Conservation (phyloP, 2,888 invertebrate species). For the Fragum whitleyi region DNA sequence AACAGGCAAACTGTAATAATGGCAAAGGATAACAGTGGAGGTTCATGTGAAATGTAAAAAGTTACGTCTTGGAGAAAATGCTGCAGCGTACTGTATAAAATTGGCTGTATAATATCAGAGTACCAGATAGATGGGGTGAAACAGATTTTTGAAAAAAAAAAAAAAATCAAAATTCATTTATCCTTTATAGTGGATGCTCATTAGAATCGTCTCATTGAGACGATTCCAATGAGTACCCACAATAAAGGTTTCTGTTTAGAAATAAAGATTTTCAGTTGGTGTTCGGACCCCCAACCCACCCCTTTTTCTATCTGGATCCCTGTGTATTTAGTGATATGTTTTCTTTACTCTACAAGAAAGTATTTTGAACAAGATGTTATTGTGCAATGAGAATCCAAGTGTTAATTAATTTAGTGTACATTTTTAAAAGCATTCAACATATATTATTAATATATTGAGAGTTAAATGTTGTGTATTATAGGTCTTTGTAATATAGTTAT, state of each 20-base stretch:
- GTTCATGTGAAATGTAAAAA: not conserved
- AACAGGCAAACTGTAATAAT: not conserved
- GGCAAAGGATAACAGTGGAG: not conserved
- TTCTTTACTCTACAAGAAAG: conserved; percentile 4
- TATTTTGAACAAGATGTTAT: conserved; percentile 46
- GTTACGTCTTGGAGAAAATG: not conserved
- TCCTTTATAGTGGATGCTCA: no score
- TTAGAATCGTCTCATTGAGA: no score
- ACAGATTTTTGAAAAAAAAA: no score
- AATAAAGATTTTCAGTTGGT: no score
- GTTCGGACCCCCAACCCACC: no score
- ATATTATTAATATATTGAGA: conserved; percentile 52
- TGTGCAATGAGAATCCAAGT: conserved; percentile 59
- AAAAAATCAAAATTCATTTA: no score
- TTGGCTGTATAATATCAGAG: no score
- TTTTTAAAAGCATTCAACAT: conserved; percentile 24
- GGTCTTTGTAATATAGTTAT: conserved; percentile 48
- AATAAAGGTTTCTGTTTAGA: no score
- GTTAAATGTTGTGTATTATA: conserved; percentile 41
- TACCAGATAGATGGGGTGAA: no score
- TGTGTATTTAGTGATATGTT: not conserved
- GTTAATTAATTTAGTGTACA: conserved; percentile 35
- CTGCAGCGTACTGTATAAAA: not conserved
- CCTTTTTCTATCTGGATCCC: no score
- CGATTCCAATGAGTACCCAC: no score